Conservation (phyloP, 2,797 vertebrate species). For the Zalophus californianus region DNA sequence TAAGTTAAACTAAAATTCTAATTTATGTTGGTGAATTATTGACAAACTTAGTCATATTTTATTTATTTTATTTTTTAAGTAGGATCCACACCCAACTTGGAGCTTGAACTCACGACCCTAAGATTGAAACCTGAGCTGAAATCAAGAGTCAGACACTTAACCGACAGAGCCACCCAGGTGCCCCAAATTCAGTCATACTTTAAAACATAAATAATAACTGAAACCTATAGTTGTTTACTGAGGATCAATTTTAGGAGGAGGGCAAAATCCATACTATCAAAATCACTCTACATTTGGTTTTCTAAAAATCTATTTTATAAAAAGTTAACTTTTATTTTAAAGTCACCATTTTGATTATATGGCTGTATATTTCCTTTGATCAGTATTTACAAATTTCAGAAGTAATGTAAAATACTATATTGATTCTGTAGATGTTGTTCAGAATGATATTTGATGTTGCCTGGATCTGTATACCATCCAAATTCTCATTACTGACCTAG, state of each 20-base stretch:
- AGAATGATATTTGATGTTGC: constrained; percentile 8
- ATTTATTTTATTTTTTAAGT: not conserved
- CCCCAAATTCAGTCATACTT: not conserved
- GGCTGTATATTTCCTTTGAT: not conserved
- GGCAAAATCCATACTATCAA: constrained; percentile 18
- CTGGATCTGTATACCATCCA: not conserved
- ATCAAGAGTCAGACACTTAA: not conserved
- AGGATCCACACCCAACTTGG: not conserved
- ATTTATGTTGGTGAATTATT: constrained; percentile 25
- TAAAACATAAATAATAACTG: constrained; percentile 16
- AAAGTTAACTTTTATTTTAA: constrained; percentile 45
- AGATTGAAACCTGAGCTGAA: not conserved
- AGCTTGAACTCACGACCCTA: not conserved
- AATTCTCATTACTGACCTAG: constrained; percentile 4
- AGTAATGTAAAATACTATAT: not conserved
- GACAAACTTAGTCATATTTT: constrained; percentile 1
- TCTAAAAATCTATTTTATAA: constrained; percentile 44
- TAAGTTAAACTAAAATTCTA: constrained; percentile 50
- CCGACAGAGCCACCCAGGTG: not conserved
- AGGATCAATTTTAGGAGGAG: not conserved
- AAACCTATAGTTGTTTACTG: not conserved
- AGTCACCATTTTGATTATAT: constrained; percentile 30
- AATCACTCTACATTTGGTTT: constrained; percentile 21
- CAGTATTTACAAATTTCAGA: constrained; percentile 4
- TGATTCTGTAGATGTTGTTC: not conserved